Percentiles rank a stretch among this genome's conserved stretches.
Conservation (phyloP, 2,113 vertebrate species). For the Trichomycterus rosablanca region DNA sequence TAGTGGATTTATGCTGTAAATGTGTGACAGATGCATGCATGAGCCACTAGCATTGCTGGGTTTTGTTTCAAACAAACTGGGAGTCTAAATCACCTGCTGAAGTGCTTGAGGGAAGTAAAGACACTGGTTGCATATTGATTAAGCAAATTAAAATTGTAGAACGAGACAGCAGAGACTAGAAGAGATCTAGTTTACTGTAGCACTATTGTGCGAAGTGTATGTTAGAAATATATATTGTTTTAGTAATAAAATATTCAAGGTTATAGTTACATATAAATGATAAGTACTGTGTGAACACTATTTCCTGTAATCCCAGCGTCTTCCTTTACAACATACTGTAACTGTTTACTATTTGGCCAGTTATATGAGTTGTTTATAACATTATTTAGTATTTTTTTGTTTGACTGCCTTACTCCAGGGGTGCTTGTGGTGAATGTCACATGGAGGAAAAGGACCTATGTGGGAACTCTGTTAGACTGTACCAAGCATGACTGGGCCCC, state of each 20-base stretch:
- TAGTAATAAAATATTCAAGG: neutral
- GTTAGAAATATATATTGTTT: too few relatives aligned
- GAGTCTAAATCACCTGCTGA: constrained; percentile 31
- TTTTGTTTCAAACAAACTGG: constrained; percentile 36
- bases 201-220: too few relatives aligned
- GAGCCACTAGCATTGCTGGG: constrained; percentile 1
- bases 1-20: too few relatives aligned
- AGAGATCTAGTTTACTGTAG: too few relatives aligned
- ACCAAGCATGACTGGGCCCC: constrained; percentile 99
- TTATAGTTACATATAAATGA: too few relatives aligned
- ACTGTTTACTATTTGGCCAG: constrained; percentile 4
- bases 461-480: constrained; percentile 93
- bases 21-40: constrained; percentile 5
- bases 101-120: constrained; percentile 52
- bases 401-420: constrained; percentile 67
- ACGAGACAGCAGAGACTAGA: constrained; percentile 48
- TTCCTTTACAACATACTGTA: too few relatives aligned
- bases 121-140: constrained; percentile 63
- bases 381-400: constrained; percentile 25
- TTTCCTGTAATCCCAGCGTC: too few relatives aligned
- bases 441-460: constrained; percentile 97
- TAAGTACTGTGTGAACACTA: too few relatives aligned
- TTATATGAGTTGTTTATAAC: too few relatives aligned
- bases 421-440: constrained; percentile 98
- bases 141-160: constrained; percentile 61